Conservation (phyloP, 2,113 vertebrate species). For the Zeus faber region DNA sequence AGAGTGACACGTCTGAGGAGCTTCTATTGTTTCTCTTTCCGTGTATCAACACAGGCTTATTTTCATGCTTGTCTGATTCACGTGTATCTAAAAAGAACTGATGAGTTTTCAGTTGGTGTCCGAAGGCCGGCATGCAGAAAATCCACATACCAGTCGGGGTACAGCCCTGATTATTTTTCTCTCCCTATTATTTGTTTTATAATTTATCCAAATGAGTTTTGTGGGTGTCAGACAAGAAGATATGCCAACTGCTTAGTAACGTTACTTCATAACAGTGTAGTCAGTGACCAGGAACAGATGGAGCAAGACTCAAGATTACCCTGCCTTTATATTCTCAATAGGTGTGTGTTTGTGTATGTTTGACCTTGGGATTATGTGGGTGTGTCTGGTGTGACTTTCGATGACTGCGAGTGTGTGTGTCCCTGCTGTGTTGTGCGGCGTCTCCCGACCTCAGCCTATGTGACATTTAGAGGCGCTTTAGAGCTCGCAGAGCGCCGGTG, state of each 20-base stretch:
- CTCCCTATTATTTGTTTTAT: background rate
- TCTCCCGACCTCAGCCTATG: constrained; percentile 25
- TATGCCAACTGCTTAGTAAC: background rate
- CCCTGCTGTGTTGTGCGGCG: constrained; percentile 19
- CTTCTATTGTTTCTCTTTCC: constrained; percentile 17
- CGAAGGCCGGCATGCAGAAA: constrained; percentile 21
- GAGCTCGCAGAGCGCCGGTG: background rate
- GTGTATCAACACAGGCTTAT: constrained; percentile 5
- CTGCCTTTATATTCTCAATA: constrained; percentile 42
- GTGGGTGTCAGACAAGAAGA: background rate
- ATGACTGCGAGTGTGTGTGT: constrained; percentile 18
- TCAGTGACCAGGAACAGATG: constrained; percentile 45
- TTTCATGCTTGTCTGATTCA: constrained; percentile 33
- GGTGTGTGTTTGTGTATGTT: constrained; percentile 21
- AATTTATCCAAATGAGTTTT: background rate
- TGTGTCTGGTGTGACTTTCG: constrained; percentile 9
- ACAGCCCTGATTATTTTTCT: constrained; percentile 9
- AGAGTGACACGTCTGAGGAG: constrained; percentile 7
- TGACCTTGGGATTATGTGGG: constrained; percentile 22
- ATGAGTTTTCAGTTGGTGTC: constrained; percentile 7
- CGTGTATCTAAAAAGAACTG: constrained; percentile 8
- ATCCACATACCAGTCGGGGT: background rate
- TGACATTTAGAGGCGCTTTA: constrained; percentile 51
- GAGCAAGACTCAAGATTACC: constrained; percentile 39
- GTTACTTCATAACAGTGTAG: constrained; percentile 1